These are phyloP conservation scores for Anableps anableps DNA, from an alignment of 2,797 vertebrate genomes.

Conservation along the genomic window DNA sequence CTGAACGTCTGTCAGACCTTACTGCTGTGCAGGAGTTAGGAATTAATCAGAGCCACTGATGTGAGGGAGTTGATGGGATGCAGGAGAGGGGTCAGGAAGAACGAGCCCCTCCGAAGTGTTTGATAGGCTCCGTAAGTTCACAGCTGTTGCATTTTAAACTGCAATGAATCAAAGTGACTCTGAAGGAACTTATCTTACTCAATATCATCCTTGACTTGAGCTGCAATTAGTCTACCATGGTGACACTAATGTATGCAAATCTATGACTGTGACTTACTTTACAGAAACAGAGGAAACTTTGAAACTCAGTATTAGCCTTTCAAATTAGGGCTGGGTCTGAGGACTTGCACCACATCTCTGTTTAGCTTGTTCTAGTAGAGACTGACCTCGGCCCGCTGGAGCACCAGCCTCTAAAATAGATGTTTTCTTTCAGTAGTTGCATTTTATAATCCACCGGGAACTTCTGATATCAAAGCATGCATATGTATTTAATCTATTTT, in stretches of 20 bases:
- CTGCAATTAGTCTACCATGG: constrained; percentile 20
- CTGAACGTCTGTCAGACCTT: background rate
- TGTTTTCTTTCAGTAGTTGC: background rate
- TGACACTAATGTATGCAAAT: constrained; percentile 45
- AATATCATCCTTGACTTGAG: constrained; percentile 38
- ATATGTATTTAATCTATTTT: background rate
- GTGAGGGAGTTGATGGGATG: constrained; percentile 10
- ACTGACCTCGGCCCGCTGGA: background rate
- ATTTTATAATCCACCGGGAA: background rate
- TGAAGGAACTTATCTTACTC: constrained; percentile 34
- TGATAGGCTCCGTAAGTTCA: constrained; percentile 26
- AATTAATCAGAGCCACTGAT: constrained; percentile 15
- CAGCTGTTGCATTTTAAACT: constrained; percentile 38
- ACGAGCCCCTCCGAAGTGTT: constrained; percentile 11
- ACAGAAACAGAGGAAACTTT: constrained; percentile 21
- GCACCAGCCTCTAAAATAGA: background rate
- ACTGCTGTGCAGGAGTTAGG: background rate
- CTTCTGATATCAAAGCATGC: background rate
- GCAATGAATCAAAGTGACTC: constrained; percentile 35
- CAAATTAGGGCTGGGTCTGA: constrained; percentile 2
- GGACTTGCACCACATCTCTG: background rate
- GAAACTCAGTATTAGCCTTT: constrained; percentile 19
- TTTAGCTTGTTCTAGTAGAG: background rate
- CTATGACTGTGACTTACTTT: constrained; percentile 26
- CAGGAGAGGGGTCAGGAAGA: constrained; percentile 3